A percentile compares a stretch with the other conserved stretches of the same genome.
phyloP scores from a whole-genome alignment of 2,888 invertebrate genomes.

The Drosophila picticornis region DNA sequence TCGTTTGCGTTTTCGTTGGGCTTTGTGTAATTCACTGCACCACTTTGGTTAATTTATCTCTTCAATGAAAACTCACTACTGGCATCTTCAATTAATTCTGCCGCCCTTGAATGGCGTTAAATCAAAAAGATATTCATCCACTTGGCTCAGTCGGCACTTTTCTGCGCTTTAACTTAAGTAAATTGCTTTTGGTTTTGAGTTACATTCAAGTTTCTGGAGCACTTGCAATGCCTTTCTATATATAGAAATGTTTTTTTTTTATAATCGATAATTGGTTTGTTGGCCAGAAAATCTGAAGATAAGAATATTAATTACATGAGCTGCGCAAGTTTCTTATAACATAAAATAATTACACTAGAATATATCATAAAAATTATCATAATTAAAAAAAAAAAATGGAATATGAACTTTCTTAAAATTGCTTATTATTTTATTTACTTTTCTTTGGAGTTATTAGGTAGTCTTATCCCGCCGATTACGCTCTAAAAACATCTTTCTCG shows the following conservation, averaged over 20 bases:
- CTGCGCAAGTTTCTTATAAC: slow-evolving; percentile 1
- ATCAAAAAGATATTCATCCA: slow-evolving; percentile 23
- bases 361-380: neutral
- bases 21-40: slow-evolving; percentile 15
- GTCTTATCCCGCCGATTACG: neutral
- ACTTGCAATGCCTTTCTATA: slow-evolving; percentile 11
- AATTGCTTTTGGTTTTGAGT: slow-evolving; percentile 45
- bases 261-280: slow-evolving; percentile 53
- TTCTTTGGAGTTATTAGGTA: neutral
- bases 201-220: slow-evolving; percentile 11
- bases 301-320: slow-evolving; percentile 27
- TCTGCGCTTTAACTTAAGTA: slow-evolving; percentile 35
- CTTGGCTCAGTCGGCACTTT: slow-evolving; percentile 11
- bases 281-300: slow-evolving; percentile 39
- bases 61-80: slow-evolving; percentile 22
- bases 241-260: slow-evolving; percentile 23
- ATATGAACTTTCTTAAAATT: neutral
- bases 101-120: slow-evolving; percentile 12
- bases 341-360: neutral
- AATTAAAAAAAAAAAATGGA: neutral
- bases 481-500: neutral
- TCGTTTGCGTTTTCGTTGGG: slow-evolving; percentile 10
- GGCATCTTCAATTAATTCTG: slow-evolving; percentile 53
- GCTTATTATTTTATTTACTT: neutral
- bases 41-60: slow-evolving; percentile 61